Percentiles rank a stretch among this genome's conserved stretches.
phyloP scores from a whole-genome alignment of 2,797 vertebrate genomes.

The Morelia viridis region DNA sequence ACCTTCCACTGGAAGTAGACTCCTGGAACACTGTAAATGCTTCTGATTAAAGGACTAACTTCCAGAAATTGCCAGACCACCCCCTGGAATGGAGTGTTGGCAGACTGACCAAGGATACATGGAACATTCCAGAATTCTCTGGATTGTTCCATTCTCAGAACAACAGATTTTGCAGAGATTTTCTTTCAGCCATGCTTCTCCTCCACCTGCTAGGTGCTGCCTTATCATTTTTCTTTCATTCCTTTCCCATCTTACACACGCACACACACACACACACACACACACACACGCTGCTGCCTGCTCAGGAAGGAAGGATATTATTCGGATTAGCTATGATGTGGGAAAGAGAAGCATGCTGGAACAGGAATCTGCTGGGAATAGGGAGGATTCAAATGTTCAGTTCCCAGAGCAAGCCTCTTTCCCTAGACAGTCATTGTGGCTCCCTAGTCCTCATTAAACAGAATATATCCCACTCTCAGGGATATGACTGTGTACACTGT shows the following conservation, averaged over 20 bases:
- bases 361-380: neutral
- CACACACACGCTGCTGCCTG: too few species aligned
- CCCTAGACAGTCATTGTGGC: neutral
- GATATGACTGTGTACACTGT: neutral
- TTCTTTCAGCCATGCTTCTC: neutral
- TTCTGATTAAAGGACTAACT: neutral
- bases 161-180: neutral
- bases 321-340: neutral
- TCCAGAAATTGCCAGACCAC: neutral
- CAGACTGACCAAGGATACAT: neutral
- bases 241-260: neutral
- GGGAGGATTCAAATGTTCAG: neutral
- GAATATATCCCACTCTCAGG: neutral
- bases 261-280: too few species aligned
- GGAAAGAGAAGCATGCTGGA: neutral
- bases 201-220: neutral
- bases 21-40: neutral
- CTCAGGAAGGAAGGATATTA: neutral
- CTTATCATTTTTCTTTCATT: neutral
- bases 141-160: neutral
- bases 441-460: neutral
- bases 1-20: neutral
- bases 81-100: neutral
- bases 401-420: neutral
- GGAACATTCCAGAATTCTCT: neutral